Evolutionary conservation across 2,888 invertebrate species (phyloP).

Genomic region (Xestia rhomboidea): DNA sequence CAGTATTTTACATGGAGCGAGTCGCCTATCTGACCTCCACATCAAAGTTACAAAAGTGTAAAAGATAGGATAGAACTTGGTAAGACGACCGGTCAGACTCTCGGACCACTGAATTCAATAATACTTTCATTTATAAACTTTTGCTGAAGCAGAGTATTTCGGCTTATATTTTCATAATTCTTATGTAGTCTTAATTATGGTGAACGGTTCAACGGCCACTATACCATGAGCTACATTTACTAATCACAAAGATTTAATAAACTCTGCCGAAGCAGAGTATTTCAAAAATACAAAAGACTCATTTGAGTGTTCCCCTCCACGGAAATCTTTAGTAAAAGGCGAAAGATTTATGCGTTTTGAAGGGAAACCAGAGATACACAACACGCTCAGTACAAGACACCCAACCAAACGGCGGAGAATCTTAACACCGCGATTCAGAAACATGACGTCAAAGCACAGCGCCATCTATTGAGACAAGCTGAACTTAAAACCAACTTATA

Average conservation of each 20-base stretch:
- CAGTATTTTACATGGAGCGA: too few species aligned
- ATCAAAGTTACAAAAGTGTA: too few species aligned
- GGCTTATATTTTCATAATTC: too few species aligned
- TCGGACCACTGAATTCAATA: too few species aligned
- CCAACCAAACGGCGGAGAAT: background rate
- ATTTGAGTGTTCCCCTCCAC: constrained; percentile 94
- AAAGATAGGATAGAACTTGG: too few species aligned
- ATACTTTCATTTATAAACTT: too few species aligned
- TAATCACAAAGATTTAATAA: background rate
- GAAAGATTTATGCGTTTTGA: constrained; percentile 94
- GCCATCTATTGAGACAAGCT: background rate
- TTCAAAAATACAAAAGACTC: constrained; percentile 86
- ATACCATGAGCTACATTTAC: too few species aligned
- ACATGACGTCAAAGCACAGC: background rate
- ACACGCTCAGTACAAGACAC: background rate
- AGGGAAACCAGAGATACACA: constrained; percentile 90
- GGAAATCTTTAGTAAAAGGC: constrained; percentile 95
- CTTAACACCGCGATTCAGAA: constrained; percentile 5
- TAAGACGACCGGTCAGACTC: too few species aligned
- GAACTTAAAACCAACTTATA: background rate
- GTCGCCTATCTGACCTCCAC: too few species aligned
- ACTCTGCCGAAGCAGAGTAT: constrained; percentile 42
- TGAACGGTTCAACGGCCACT: too few species aligned
- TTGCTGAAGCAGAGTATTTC: too few species aligned
- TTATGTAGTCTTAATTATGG: too few species aligned